Evolutionary conservation across 2,888 invertebrate genomes (phyloP).

Genomic region (Tuta absoluta): DNA sequence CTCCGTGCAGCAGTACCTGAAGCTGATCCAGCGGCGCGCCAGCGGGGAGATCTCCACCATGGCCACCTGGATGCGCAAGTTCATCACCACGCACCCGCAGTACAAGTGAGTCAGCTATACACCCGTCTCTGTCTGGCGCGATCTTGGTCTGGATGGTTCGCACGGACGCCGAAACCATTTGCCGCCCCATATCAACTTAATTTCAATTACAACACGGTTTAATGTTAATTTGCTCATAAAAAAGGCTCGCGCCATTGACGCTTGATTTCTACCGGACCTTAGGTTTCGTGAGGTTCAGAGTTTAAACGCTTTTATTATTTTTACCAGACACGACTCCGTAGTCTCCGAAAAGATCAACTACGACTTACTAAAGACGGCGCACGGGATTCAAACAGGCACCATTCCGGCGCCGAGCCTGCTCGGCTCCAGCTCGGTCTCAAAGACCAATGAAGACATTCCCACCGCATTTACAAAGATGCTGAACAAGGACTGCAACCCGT

Average conservation of each 20-base stretch:
- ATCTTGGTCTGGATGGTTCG: too few species aligned
- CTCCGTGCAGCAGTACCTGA: conserved; percentile 97
- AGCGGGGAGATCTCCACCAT: conserved; percentile 95
- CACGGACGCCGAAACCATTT: too few species aligned
- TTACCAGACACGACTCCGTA: conserved; percentile 89
- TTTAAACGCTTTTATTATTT: conserved; percentile 31
- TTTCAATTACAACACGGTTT: too few species aligned
- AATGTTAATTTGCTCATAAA: too few species aligned
- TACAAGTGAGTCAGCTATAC: conserved; percentile 85
- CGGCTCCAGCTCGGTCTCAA: conserved; percentile 85
- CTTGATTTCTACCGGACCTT: too few species aligned
- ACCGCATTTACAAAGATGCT: conserved; percentile 85
- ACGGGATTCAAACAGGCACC: conserved; percentile 87
- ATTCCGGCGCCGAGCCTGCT: conserved; percentile 88
- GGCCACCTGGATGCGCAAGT: conserved; percentile 96
- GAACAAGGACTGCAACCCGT: conserved; percentile 73
- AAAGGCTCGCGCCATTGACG: too few species aligned
- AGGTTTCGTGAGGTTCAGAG: too few species aligned
- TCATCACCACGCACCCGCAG: conserved; percentile 92
- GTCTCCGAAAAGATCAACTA: conserved; percentile 94
- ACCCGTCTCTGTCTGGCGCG: background rate
- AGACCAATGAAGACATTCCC: conserved; percentile 93
- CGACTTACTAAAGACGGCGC: conserved; percentile 90
- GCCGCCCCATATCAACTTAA: too few species aligned
- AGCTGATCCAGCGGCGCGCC: conserved; percentile 92